Evolutionary conservation across 2,113 vertebrate genomes (phyloP).

Genomic region (Channa maculata): DNA sequence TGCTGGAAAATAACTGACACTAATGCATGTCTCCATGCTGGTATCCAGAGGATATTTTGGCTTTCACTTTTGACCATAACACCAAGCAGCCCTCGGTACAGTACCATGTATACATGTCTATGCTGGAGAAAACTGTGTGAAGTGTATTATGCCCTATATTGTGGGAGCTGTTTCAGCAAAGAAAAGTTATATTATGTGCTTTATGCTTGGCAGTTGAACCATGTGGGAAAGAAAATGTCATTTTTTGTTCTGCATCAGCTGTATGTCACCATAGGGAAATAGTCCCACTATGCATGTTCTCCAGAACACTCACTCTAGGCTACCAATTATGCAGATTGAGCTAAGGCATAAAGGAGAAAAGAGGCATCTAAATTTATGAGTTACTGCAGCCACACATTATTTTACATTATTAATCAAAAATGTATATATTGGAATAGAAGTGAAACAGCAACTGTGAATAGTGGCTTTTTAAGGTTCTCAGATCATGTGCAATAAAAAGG

Average conservation of each 20-base stretch:
- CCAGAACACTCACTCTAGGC: conserved; percentile 46
- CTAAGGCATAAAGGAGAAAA: conserved; percentile 54
- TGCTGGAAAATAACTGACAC: conserved; percentile 32
- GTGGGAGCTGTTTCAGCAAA: conserved; percentile 45
- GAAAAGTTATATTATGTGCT: conserved; percentile 39
- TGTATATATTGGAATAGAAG: not conserved
- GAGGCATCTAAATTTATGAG: conserved; percentile 29
- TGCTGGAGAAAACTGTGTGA: conserved; percentile 4
- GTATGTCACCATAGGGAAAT: conserved; percentile 68
- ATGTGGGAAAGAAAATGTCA: conserved; percentile 65
- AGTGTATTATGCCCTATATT: conserved; percentile 28
- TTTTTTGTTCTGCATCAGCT: conserved; percentile 68
- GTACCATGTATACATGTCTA: not conserved
- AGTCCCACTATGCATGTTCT: conserved; percentile 36
- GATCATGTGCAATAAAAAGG: too few species aligned
- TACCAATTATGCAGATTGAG: conserved; percentile 67
- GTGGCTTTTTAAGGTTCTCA: too few species aligned
- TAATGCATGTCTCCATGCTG: conserved; percentile 14
- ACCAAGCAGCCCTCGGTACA: not conserved
- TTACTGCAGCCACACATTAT: conserved; percentile 6
- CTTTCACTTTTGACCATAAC: conserved; percentile 30
- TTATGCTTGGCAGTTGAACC: conserved; percentile 51
- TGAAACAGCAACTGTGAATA: not conserved
- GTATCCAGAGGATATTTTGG: conserved; percentile 25
- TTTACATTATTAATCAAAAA: not conserved